phyloP scores from a whole-genome alignment of 2,888 invertebrate genomes.

The Nomada goodeniana region DNA sequence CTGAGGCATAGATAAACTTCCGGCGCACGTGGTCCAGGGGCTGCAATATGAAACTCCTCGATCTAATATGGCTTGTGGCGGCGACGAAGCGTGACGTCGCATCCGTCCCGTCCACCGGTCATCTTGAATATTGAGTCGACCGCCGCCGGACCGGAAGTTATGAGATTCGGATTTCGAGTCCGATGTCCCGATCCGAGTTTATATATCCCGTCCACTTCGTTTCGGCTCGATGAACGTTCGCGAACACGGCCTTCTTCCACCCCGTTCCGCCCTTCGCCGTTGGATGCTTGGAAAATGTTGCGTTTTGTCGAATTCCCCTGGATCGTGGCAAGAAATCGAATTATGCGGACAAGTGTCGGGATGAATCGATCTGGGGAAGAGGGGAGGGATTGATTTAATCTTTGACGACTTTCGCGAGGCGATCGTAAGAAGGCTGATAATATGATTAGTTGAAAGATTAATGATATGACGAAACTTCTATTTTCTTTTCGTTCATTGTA shows the following conservation, averaged over 20 bases:
- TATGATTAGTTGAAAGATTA: background rate
- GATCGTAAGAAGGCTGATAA: background rate
- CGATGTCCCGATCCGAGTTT: constrained; percentile 71
- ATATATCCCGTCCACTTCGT: constrained; percentile 71
- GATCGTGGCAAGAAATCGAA: constrained; percentile 37
- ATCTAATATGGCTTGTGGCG: constrained; percentile 83
- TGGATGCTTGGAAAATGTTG: constrained; percentile 36
- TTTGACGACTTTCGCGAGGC: constrained; percentile 12
- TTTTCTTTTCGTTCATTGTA: no score
- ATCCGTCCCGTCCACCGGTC: constrained; percentile 82
- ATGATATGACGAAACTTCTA: no score
- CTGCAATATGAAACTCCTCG: constrained; percentile 83
- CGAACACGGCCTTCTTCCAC: constrained; percentile 57
- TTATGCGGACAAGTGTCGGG: constrained; percentile 34
- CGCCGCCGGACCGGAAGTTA: constrained; percentile 82
- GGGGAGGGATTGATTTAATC: background rate
- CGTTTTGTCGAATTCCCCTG: constrained; percentile 43
- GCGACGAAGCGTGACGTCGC: constrained; percentile 84
- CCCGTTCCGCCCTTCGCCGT: constrained; percentile 1
- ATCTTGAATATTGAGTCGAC: constrained; percentile 84
- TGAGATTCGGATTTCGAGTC: constrained; percentile 82
- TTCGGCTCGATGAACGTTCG: constrained; percentile 68
- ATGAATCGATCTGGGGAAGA: constrained; percentile 19
- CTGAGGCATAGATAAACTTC: constrained; percentile 77
- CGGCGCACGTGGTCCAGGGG: constrained; percentile 62